A percentile compares a stretch with the other conserved stretches of the same genome.
Evolutionary conservation across 2,888 invertebrate species (phyloP).

Genomic region (Dicranocentrus wangi): DNA sequence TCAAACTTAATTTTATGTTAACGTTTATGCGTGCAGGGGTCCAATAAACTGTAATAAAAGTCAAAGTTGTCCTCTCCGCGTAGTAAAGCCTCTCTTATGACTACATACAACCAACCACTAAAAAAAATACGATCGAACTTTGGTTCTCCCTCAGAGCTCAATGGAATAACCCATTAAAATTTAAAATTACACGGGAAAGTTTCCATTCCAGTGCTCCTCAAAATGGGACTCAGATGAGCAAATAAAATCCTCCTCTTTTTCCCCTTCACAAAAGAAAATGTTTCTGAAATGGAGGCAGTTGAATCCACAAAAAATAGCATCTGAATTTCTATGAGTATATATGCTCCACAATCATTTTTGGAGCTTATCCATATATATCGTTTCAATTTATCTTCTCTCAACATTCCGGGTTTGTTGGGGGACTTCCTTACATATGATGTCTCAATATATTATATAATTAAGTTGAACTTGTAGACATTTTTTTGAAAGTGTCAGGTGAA

Average conservation of each 20-base stretch:
- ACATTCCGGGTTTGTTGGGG: too few species aligned
- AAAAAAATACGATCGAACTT: neutral
- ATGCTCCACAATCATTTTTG: too few species aligned
- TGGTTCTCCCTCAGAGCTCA: neutral
- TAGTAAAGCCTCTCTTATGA: neutral
- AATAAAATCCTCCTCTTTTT: neutral
- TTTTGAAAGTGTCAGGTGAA: too few species aligned
- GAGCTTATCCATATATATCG: too few species aligned
- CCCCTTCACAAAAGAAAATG: neutral
- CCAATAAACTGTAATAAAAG: slow-evolving; percentile 16
- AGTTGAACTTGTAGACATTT: too few species aligned
- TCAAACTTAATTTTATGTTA: slow-evolving; percentile 11
- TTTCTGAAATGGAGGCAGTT: neutral
- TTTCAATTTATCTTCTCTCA: too few species aligned
- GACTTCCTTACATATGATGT: too few species aligned
- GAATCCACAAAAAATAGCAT: neutral
- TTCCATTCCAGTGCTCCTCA: neutral
- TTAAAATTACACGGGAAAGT: slow-evolving; percentile 4
- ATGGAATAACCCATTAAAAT: slow-evolving; percentile 1
- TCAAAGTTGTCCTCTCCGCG: neutral
- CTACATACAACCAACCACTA: neutral
- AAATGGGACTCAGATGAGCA: neutral
- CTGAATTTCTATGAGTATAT: too few species aligned
- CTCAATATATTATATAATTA: too few species aligned
- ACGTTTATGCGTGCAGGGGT: slow-evolving; percentile 11